Base-by-base conservation (phyloP, 2,797 vertebrate genomes). In the Sebastes variabilis region DNA sequence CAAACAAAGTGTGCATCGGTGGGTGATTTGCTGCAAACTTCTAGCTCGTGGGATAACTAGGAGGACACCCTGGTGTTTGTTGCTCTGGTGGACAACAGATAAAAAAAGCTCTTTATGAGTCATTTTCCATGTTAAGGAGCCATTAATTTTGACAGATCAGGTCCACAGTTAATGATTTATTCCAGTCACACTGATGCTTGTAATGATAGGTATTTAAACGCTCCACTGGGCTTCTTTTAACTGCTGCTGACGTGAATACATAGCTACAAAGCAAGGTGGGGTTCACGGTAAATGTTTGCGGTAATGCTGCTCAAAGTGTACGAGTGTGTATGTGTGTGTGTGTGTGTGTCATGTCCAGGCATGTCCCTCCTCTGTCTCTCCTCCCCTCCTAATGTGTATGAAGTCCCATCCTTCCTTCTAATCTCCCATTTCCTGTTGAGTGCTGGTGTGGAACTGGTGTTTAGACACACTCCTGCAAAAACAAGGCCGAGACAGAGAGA, bases 321-420 rank as follows among this genome's bases (percentile, higher is more conserved):
- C 25, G 22, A 34, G 76, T 69, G 25, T 56, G 65, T 62, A 12
- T 68, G 66, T 65, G 58, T 34, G 34, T 34, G 34, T 34, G 34
- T 25, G 25, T 25, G 65, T 68, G 81, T 86, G 75, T 89, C 87
- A 64, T 89, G 93, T 93, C 72, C 84, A 79, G 91, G 29, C 94
- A 91, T 85, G 91, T 88, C 86, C 72, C 80, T 79, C 82, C 74
- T 80, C 79, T 38, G 34, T 29, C 70, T 42, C 78, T 79, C 73
- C 85, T 81, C 82, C 72, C 72, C 72, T 70, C 75, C 58, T 75
- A 61, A 82, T 83, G 71, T 79, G 24, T n/a, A 62, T 58, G 46
- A 77, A 80, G 81, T 66, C 66, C 78, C 46, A 54, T 86, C 75
- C 61, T 76, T 83, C 75, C 75, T 79, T 68, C 67, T 88, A 88